phyloP scores from a whole-genome alignment of 2,888 invertebrate species.

The Caenorhabditis zanzibari region DNA sequence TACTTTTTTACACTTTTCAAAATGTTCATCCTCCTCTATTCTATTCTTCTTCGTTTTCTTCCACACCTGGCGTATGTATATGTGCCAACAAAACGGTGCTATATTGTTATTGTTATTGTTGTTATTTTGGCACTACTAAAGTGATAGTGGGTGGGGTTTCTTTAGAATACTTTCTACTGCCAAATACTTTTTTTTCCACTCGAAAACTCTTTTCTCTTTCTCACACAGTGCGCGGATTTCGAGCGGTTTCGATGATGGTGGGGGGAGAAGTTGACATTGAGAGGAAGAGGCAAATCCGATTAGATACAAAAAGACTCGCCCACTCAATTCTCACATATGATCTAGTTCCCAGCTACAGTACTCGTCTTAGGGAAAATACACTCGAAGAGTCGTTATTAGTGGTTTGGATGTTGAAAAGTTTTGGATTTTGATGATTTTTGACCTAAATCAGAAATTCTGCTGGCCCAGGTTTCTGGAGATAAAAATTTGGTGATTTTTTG shows the following conservation, averaged over 20 bases:
- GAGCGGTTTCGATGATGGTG: constrained; percentile 18
- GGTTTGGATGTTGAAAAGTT: neutral
- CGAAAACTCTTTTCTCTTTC: constrained; percentile 27
- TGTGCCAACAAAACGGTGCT: constrained; percentile 7
- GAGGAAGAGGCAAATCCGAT: constrained; percentile 53
- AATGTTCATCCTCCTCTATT: neutral
- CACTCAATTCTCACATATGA: constrained; percentile 10
- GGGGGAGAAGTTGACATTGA: constrained; percentile 33
- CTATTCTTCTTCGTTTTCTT: constrained; percentile 1
- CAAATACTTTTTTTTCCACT: constrained; percentile 13
- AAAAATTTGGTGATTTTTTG: too few species aligned
- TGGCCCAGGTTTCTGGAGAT: neutral
- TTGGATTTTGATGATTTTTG: neutral
- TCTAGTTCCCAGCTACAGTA: constrained; percentile 28
- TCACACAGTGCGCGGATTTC: constrained; percentile 38
- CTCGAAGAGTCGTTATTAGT: neutral
- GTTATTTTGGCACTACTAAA: neutral
- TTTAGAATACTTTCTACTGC: neutral
- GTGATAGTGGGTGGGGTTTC: constrained; percentile 32
- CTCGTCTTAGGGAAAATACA: constrained; percentile 14
- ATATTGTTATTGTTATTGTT: constrained; percentile 24
- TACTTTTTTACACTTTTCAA: constrained; percentile 33
- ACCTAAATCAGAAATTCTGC: neutral
- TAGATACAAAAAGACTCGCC: constrained; percentile 23
- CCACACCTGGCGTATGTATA: constrained; percentile 32